A percentile compares a stretch with the other conserved stretches of the same genome.
phyloP scores from a whole-genome alignment of 2,888 invertebrate species.

The Automeris io region DNA sequence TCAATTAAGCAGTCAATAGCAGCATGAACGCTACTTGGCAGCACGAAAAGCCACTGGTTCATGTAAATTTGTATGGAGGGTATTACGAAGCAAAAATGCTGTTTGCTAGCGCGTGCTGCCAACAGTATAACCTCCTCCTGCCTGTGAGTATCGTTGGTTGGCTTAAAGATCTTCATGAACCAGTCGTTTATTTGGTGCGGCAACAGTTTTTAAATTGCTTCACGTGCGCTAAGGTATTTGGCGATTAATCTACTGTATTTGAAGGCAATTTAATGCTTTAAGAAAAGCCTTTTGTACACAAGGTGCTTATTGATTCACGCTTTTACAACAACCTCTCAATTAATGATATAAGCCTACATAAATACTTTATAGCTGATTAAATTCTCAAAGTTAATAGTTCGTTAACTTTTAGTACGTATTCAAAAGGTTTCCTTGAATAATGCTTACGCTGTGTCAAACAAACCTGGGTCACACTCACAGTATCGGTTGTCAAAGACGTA shows the following conservation, averaged over 20 bases:
- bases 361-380: constrained; percentile 14
- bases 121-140: no score
- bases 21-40: no score
- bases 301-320: not conserved
- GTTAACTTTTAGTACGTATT: constrained; percentile 17
- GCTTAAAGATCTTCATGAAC: no score
- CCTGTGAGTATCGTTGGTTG: no score
- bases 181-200: no score
- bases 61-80: no score
- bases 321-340: not conserved
- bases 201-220: no score
- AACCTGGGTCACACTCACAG: not conserved
- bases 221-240: not conserved
- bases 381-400: constrained; percentile 21
- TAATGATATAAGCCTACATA: not conserved
- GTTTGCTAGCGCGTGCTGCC: no score
- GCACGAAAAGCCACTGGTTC: no score
- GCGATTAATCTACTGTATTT: not conserved
- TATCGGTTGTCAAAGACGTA: not conserved
- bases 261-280: not conserved
- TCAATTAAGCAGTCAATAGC: no score
- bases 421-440: constrained; percentile 11
- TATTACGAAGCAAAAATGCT: no score
- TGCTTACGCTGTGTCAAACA: not conserved
- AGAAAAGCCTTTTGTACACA: not conserved